Evolutionary conservation across 2,888 invertebrate genomes (phyloP).

Genomic region (Pinctada fucata): DNA sequence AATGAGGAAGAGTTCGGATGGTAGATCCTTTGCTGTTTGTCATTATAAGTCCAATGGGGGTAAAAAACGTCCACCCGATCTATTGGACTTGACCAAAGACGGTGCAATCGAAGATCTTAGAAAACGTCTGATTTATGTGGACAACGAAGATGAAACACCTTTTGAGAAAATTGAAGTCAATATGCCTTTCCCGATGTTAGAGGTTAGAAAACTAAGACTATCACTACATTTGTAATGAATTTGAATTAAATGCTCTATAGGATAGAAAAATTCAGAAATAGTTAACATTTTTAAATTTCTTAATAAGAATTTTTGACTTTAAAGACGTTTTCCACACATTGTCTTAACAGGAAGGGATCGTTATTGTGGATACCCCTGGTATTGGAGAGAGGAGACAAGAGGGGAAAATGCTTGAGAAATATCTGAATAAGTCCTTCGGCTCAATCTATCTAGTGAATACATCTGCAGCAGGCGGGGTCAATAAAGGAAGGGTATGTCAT

Average conservation of each 20-base stretch:
- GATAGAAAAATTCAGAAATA: no score
- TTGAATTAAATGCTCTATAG: no score
- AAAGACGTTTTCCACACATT: background rate
- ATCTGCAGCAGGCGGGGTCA: constrained; percentile 63
- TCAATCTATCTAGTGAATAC: constrained; percentile 71
- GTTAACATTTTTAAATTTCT: background rate
- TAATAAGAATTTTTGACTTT: background rate
- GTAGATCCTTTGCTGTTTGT: constrained; percentile 44
- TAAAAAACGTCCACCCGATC: constrained; percentile 10
- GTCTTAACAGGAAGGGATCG: constrained; percentile 62
- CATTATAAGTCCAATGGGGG: constrained; percentile 25
- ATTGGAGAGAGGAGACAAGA: constrained; percentile 65
- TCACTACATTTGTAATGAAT: no score
- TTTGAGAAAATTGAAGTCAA: constrained; percentile 61
- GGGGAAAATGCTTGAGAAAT: constrained; percentile 57
- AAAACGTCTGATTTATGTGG: constrained; percentile 43
- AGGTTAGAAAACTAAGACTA: constrained; percentile 44
- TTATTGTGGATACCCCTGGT: constrained; percentile 71
- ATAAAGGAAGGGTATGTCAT: constrained; percentile 64
- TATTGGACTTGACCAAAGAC: constrained; percentile 23
- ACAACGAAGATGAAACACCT: constrained; percentile 52
- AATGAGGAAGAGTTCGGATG: constrained; percentile 50
- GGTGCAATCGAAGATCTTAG: constrained; percentile 44
- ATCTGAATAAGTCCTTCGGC: constrained; percentile 66
- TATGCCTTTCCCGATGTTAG: constrained; percentile 60